Evolutionary conservation across 2,797 vertebrate species (phyloP), one percentile per base, ranked within the genome.

Genomic region (Sebastes hubbsi): DNA sequence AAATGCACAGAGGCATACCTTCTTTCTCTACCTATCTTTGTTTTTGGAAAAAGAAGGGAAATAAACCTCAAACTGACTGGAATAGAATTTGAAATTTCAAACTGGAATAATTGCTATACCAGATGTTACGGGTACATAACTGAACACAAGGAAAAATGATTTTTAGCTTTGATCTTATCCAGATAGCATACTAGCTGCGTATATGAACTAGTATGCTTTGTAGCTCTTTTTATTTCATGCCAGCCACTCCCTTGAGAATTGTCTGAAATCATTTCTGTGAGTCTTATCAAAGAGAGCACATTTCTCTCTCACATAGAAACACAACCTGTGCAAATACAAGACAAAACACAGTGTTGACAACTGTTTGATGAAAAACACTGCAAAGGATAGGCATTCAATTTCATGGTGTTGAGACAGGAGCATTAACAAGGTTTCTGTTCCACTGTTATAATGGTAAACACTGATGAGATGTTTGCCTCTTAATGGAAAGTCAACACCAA

Each of bases 251-350:
- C 24, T 29, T 65, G 22, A 56, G 46, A 78, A 29, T 71, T 7
- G 0, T 67, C 34, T 29, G 14, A 38, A 75, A 82, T 32, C 13
- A 1, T 67, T 42, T 63, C 36, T 34, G 55, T 72, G 67, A 60
- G 55, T 72, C 67, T 87, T 73, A 85, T 90, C 86, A 60, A 38
- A 62, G 18, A 8, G 5, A 75, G 52, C 46, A 70, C 59, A 78
- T 86, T 84, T 80, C 54, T 88, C 58, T 55, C 56, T 62, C 65
- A 61, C 78, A 30, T 61, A 68, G 66, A 61, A 60, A 84, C 77
- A 36, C n/a, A 49, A 16, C n/a, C n/a, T 60, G 62, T 20, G n/a
- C 22, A 77, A n/a, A 82, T 63, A 42, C 25, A 64, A 59, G 24
- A 60, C 16, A 22, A 58, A 60, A 77, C 30, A 55, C 54, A 27